These are phyloP conservation scores for Poecile montanus DNA, from an alignment of 2,797 vertebrate genomes.

Conservation along the genomic window DNA sequence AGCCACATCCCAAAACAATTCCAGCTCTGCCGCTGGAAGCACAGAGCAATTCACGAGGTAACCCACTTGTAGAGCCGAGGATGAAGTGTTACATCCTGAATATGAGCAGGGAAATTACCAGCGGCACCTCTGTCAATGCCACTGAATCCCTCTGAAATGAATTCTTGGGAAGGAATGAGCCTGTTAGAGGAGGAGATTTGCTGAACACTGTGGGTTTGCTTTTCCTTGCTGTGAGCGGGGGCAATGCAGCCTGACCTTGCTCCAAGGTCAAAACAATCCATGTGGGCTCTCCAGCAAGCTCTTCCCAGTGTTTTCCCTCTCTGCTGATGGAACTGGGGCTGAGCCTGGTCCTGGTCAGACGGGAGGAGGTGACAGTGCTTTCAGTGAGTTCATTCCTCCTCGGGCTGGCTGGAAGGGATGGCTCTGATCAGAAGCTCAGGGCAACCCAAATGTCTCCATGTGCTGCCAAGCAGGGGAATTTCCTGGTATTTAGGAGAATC, in stretches of 20 bases:
- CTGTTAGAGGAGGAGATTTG: conserved; percentile 44
- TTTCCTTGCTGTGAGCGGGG: not conserved
- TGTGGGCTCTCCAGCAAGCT: not conserved
- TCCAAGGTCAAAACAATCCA: conserved; percentile 12
- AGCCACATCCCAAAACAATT: not conserved
- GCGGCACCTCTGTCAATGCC: conserved; percentile 58
- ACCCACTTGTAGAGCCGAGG: conserved; percentile 26
- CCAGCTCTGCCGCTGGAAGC: not conserved
- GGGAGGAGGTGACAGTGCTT: not conserved
- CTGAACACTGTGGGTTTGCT: not conserved
- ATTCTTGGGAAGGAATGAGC: conserved; percentile 53
- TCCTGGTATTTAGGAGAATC: not conserved
- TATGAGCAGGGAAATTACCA: conserved; percentile 61
- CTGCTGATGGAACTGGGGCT: not conserved
- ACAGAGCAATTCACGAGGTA: conserved; percentile 32
- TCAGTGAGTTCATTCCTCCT: not conserved
- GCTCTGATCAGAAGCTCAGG: not conserved
- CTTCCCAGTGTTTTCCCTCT: not conserved
- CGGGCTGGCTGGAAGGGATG: not conserved
- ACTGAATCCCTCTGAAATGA: conserved; percentile 67
- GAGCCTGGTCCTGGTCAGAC: not conserved
- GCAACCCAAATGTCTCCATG: not conserved
- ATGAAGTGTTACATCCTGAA: conserved; percentile 61
- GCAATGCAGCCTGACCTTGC: not conserved
- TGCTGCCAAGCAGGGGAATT: not conserved